Evolutionary conservation across 2,888 invertebrate species (phyloP), one percentile per base, ranked within the genome.

Genomic region (Meghimatium bilineatum): DNA sequence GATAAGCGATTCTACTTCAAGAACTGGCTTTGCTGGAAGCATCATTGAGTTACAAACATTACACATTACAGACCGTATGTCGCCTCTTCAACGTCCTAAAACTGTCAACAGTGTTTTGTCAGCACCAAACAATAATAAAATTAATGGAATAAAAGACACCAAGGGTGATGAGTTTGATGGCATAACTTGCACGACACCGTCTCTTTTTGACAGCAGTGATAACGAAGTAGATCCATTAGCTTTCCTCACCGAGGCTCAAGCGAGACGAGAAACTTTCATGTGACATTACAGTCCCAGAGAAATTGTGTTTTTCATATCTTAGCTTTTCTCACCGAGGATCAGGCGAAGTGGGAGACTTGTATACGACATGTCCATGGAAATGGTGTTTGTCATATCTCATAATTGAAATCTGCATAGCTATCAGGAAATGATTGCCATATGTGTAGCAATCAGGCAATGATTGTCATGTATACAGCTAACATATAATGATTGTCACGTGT

Each of bases 231-330:
- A 85, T 29, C 75, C 84, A 1, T 63, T 86, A 32, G 74, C 85
- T 0, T 86, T 86, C 74, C 84, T 86, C 17, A 78, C 84, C 14
- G 44, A 83, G n/a, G 38, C 77, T 1, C 72, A 80, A 34, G 76
- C 84, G 2, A 87, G 85, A 77, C 79, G 82, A 52, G 87, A 86
- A 34, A 87, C 87, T 8, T 87, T 87, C 69, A 87, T 87, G 87
- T 87, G 76, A 85, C 52, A n/a, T 23, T 26, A 5, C 12, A 32
- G 5, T 67, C 32, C 8, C 32, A 32, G 32, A 8, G 17, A 60
- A 60, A 60, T 26, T 60, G 60, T 5, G 23, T 26, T 23, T 17
- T 5, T 60, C 60, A 60, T 60, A n/a, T n/a, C 17, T 60, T 86
- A 32, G 74, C 85, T 0, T 86, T 86, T 77, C 84, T 86, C 17